These are phyloP conservation scores for Marcusenius ussheri DNA, from an alignment of 2,113 vertebrate species.

Conservation along the genomic window DNA sequence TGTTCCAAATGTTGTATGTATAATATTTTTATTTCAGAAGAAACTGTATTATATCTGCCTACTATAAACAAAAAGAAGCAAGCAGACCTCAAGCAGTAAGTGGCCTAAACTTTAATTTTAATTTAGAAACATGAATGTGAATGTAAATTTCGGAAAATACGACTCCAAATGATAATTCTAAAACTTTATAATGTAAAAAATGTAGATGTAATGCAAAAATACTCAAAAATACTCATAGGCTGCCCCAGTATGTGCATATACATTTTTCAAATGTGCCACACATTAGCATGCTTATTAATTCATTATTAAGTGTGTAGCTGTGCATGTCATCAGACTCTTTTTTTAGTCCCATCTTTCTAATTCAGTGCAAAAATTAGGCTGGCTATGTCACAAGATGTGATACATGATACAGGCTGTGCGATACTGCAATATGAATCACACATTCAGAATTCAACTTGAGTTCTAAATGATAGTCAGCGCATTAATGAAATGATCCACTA, in stretches of 20 bases:
- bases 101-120: neutral
- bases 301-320: neutral
- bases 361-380: neutral
- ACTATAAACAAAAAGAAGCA: constrained; percentile 54
- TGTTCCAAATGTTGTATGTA: neutral
- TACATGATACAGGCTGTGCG: neutral
- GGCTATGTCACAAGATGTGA: neutral
- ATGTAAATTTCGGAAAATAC: neutral
- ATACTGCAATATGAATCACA: neutral
- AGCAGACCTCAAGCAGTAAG: constrained; percentile 49
- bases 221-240: neutral
- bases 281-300: neutral
- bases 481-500: neutral
- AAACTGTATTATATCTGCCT: constrained; percentile 61
- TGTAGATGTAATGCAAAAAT: neutral
- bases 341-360: constrained; percentile 2
- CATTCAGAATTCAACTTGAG: neutral
- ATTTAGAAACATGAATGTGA: neutral
- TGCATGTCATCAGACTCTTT: neutral
- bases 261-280: neutral
- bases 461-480: neutral
- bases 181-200: neutral
- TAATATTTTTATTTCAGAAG: constrained; percentile 43
- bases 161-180: neutral
- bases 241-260: neutral